These are phyloP conservation scores for Melieria omissa DNA, from an alignment of 2,888 invertebrate genomes.

Conservation along the genomic window DNA sequence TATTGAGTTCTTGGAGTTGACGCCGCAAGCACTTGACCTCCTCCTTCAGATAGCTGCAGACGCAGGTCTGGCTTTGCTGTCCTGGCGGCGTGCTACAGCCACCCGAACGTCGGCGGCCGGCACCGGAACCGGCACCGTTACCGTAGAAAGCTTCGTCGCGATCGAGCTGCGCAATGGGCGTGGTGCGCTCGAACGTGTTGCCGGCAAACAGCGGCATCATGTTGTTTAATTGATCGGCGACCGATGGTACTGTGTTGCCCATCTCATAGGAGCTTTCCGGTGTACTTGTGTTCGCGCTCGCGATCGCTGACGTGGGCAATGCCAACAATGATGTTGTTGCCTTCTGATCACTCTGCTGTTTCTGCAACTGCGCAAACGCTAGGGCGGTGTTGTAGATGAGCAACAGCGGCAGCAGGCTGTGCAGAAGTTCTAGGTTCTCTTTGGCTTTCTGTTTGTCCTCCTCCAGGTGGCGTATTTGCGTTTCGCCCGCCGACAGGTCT, in stretches of 20 bases:
- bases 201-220: slow-evolving; percentile 7
- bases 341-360: too few species aligned
- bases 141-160: neutral
- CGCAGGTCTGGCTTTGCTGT: slow-evolving; percentile 1
- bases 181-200: slow-evolving; percentile 4
- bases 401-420: slow-evolving; percentile 56
- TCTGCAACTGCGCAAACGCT: slow-evolving; percentile 31
- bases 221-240: slow-evolving; percentile 15
- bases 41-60: slow-evolving; percentile 53
- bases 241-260: slow-evolving; percentile 40
- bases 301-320: neutral
- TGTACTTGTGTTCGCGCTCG: neutral
- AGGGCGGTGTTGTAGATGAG: slow-evolving; percentile 51
- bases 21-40: slow-evolving; percentile 59
- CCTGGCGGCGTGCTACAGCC: neutral
- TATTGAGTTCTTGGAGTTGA: slow-evolving; percentile 71
- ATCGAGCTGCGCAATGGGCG: slow-evolving; percentile 14
- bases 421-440: slow-evolving; percentile 57
- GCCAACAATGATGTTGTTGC: neutral
- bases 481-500: slow-evolving; percentile 60
- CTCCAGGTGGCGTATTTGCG: slow-evolving; percentile 60
- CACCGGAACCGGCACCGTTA: neutral
- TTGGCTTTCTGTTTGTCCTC: slow-evolving; percentile 63
- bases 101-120: too few species aligned
- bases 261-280: slow-evolving; percentile 26